phyloP scores from a whole-genome alignment of 2,797 vertebrate species.

The Falco novaeseelandiae region DNA sequence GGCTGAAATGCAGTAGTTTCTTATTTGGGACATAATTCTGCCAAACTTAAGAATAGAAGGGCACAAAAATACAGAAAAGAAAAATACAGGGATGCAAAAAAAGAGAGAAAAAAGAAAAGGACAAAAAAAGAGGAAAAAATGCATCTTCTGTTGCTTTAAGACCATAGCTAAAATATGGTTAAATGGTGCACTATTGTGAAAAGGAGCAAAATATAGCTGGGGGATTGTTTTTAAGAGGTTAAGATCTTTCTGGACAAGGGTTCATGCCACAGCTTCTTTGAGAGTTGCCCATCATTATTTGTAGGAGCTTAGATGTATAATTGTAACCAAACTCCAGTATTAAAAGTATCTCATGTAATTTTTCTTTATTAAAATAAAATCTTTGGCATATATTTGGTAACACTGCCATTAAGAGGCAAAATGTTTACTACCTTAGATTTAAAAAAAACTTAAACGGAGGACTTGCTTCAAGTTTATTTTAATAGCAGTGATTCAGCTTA shows the following conservation, averaged over 20 bases:
- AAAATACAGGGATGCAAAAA: conserved; percentile 74
- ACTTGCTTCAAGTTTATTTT: conserved; percentile 84
- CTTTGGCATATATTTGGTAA: conserved; percentile 75
- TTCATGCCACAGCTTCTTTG: conserved; percentile 77
- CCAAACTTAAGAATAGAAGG: conserved; percentile 77
- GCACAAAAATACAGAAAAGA: conserved; percentile 67
- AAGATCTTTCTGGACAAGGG: conserved; percentile 78
- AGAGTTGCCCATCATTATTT: conserved; percentile 75
- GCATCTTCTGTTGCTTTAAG: conserved; percentile 79
- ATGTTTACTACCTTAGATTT: conserved; percentile 79
- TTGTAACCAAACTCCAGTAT: conserved; percentile 81
- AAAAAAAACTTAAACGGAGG: conserved; percentile 72
- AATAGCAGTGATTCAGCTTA: conserved; percentile 76
- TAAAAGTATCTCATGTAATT: conserved; percentile 78
- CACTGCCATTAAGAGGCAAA: conserved; percentile 77
- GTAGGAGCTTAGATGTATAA: conserved; percentile 78
- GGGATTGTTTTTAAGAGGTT: conserved; percentile 68
- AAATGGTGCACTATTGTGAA: conserved; percentile 83
- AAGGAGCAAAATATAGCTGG: conserved; percentile 77
- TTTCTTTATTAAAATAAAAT: conserved; percentile 76
- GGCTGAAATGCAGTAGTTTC: conserved; percentile 81
- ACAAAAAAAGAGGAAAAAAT: not conserved
- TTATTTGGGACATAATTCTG: conserved; percentile 79
- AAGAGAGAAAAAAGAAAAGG: not conserved
- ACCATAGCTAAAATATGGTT: conserved; percentile 80